Conservation (phyloP, 2,888 invertebrate species). For the Electrophaes corylata region DNA sequence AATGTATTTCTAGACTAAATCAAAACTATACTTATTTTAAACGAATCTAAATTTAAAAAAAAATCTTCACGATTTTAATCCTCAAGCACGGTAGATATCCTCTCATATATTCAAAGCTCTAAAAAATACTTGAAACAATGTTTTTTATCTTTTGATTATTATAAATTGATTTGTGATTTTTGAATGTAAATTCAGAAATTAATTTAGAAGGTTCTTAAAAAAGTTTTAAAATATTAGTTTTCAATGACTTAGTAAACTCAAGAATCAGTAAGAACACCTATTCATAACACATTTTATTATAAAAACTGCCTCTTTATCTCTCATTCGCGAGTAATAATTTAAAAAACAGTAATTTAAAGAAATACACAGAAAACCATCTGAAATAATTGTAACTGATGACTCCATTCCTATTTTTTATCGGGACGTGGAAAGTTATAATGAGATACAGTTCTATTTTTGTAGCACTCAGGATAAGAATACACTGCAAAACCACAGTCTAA, state of each 20-base stretch:
- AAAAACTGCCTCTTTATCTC: constrained; percentile 49
- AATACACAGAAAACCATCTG: constrained; percentile 33
- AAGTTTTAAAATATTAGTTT: not conserved
- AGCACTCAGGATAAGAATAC: constrained; percentile 76
- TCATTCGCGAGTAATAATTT: constrained; percentile 45
- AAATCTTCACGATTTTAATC: too few species aligned
- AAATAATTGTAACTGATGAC: constrained; percentile 70
- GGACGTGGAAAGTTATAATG: constrained; percentile 77
- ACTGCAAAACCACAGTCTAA: constrained; percentile 45
- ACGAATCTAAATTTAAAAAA: too few species aligned
- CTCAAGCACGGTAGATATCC: too few species aligned
- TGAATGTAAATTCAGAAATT: constrained; percentile 3
- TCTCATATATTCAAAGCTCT: too few species aligned
- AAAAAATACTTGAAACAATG: too few species aligned
- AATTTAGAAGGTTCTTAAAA: not conserved
- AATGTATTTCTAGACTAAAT: too few species aligned
- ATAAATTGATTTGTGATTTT: not conserved
- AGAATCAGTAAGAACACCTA: constrained; percentile 27
- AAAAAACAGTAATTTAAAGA: constrained; percentile 46
- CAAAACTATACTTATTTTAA: too few species aligned
- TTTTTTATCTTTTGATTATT: too few species aligned
- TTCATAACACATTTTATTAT: constrained; percentile 37
- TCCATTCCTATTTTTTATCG: constrained; percentile 76
- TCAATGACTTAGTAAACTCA: constrained; percentile 30
- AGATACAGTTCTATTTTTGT: constrained; percentile 71